These are phyloP conservation scores for Centropus unirufus DNA, from an alignment of 2,113 vertebrate genomes.

Conservation along the genomic window DNA sequence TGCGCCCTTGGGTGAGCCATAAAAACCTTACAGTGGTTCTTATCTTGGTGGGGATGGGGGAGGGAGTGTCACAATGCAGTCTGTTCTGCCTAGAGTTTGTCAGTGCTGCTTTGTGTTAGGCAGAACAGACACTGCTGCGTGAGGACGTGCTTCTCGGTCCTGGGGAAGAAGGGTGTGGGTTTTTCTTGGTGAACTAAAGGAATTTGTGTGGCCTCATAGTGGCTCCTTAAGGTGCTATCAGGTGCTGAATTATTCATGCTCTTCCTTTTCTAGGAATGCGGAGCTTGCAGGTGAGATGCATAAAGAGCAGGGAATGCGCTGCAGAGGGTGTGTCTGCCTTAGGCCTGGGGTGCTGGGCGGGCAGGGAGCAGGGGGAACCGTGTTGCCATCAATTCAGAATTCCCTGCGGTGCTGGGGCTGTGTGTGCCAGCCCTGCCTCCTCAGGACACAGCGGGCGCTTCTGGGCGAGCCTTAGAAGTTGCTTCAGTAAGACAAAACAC, in stretches of 20 bases:
- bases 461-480: background rate
- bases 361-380: background rate
- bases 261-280: conserved; percentile 14
- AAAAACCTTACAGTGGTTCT: background rate
- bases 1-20: background rate
- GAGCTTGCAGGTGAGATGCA: conserved; percentile 21
- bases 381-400: conserved; percentile 10
- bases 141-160: background rate
- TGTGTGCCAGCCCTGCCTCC: background rate
- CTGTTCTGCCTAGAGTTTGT: background rate
- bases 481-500: background rate
- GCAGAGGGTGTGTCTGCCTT: background rate
- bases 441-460: background rate
- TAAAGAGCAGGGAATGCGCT: background rate
- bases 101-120: conserved; percentile 19
- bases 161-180: background rate
- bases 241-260: background rate
- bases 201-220: background rate
- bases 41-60: background rate
- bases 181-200: background rate
- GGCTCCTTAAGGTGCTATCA: background rate
- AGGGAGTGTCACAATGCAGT: background rate
- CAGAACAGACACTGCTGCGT: conserved; percentile 43
- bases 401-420: background rate
- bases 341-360: background rate